Conservation (phyloP, 2,797 vertebrate genomes). For the Melopsittacus undulatus region DNA sequence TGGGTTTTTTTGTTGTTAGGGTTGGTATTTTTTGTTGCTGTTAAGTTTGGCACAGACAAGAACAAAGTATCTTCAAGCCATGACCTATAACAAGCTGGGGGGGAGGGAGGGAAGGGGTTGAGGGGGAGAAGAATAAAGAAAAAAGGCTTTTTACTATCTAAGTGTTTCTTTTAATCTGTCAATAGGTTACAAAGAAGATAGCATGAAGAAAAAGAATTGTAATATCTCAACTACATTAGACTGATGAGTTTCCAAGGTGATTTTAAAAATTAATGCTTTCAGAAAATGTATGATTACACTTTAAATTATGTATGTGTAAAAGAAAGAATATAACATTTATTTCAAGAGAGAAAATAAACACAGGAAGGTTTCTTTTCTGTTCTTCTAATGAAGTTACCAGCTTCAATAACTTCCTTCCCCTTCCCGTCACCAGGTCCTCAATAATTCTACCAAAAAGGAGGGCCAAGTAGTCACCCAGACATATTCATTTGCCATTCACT, state of each 20-base stretch:
- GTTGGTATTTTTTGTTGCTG: not conserved
- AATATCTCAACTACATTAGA: not conserved
- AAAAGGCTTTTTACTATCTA: not conserved
- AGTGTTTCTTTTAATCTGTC: not conserved
- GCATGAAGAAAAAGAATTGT: not conserved
- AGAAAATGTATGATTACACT: not conserved
- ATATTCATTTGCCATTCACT: not conserved
- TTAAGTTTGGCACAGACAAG: slow-evolving; percentile 1
- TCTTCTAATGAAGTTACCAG: not conserved
- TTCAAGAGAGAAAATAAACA: not conserved
- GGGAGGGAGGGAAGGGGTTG: too few relatives aligned
- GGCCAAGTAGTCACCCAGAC: not conserved
- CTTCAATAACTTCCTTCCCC: not conserved
- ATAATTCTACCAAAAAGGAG: not conserved
- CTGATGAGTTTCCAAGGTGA: not conserved
- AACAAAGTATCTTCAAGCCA: not conserved
- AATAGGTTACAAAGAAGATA: not conserved
- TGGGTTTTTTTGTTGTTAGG: not conserved
- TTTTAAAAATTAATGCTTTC: not conserved
- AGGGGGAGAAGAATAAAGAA: not conserved
- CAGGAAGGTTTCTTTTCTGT: not conserved
- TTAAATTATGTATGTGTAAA: not conserved
- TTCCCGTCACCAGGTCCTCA: not conserved
- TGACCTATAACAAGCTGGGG: not conserved
- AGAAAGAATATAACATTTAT: not conserved